A percentile compares a stretch with the other conserved stretches of the same genome.
Conservation (phyloP, 2,888 invertebrate species). For the Luperina nickerlii region DNA sequence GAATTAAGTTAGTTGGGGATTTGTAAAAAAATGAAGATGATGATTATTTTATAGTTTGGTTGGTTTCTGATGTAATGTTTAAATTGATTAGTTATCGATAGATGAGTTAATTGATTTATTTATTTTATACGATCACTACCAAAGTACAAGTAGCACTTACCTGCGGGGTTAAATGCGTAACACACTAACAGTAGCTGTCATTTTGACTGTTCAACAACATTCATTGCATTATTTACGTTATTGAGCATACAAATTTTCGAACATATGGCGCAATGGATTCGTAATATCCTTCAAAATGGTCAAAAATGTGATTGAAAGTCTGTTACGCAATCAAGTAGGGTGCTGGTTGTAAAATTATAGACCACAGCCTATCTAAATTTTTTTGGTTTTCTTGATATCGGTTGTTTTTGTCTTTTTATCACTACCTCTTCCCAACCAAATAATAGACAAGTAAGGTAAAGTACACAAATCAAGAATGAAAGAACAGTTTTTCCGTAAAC, state of each 20-base stretch:
- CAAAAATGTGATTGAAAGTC: too few species aligned
- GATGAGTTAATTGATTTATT: too few species aligned
- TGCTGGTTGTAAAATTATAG: neutral
- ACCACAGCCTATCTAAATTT: neutral
- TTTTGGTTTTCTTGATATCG: neutral
- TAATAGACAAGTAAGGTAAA: neutral
- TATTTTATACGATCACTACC: neutral
- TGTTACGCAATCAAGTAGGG: too few species aligned
- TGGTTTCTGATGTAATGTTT: neutral
- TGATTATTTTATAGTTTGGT: neutral
- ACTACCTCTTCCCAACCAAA: neutral
- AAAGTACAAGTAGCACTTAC: neutral
- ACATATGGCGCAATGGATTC: too few species aligned
- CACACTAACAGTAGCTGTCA: too few species aligned
- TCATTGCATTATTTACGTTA: too few species aligned
- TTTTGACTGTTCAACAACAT: too few species aligned
- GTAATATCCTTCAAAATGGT: too few species aligned
- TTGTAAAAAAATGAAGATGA: neutral
- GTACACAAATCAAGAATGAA: neutral
- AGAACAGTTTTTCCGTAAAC: neutral
- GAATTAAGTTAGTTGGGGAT: neutral
- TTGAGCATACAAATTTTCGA: too few species aligned
- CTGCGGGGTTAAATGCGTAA: neutral
- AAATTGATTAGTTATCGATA: neutral
- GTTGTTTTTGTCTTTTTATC: neutral